phyloP scores from a whole-genome alignment of 2,113 vertebrate species.

The Apus apus region DNA sequence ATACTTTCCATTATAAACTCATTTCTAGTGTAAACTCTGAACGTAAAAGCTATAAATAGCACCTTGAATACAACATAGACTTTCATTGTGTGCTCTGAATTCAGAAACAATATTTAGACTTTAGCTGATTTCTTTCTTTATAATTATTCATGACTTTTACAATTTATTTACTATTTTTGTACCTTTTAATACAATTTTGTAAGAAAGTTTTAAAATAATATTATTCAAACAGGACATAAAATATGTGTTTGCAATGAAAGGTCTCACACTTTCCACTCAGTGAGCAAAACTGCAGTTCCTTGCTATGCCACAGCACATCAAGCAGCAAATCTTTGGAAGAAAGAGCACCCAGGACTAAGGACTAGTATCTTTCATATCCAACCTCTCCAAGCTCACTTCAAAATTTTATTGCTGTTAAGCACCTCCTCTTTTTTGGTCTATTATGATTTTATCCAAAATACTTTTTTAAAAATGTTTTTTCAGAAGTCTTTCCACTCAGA shows the following conservation, averaged over 20 bases:
- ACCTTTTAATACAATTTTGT: not conserved
- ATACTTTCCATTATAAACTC: slow-evolving; percentile 58
- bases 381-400: not conserved
- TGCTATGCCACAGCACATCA: not conserved
- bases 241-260: not conserved
- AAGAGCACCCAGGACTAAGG: not conserved
- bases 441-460: not conserved
- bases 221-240: not conserved
- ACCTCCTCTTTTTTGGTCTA: not conserved
- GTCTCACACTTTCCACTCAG: not conserved
- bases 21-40: slow-evolving; percentile 54
- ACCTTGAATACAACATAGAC: slow-evolving; percentile 3
- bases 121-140: not conserved
- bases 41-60: slow-evolving; percentile 38
- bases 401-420: not conserved
- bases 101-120: not conserved
- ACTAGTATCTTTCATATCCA: not conserved
- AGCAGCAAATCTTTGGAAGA: not conserved
- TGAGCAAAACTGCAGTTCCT: not conserved
- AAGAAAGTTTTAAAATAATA: not conserved
- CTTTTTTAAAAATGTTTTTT: not conserved
- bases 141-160: not conserved
- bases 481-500: not conserved
- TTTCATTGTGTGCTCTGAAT: not conserved
- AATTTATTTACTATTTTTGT: not conserved